Evolutionary conservation across 2,113 vertebrate species (phyloP), one percentile per base, ranked within the genome.

Genomic region (Halcyon malimbica): DNA sequence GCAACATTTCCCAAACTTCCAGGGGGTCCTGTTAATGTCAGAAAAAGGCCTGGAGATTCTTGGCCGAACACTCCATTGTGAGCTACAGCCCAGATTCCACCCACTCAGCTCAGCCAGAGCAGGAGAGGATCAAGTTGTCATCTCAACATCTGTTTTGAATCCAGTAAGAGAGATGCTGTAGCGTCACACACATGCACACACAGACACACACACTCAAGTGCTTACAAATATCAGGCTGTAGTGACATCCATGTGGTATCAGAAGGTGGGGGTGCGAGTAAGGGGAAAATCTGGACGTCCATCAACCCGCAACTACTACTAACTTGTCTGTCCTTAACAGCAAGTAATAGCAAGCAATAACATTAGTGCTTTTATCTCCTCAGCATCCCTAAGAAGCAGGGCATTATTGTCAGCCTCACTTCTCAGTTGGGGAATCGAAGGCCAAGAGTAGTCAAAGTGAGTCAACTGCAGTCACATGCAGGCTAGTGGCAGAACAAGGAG

Each of bases 81-180:
- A 96, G 83, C 90, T 73, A 20, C 42, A 87, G 90, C 67, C 96
- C 94, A 84, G 92, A 96, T 96, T 96, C 83, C 89, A 87, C 96
- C 94, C 96, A 95, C 95, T 96, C 86, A 79, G 73, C 79, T 83
- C 81, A 93, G 65, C 73, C 81, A 89, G 87, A 91, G 86, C 57
- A 92, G 74, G 37, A 92, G 57, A 54, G 87, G 92, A 96, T 96
- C 95, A 96, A 95, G 93, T 51, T 93, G 90, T 95, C 96, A 95
- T 94, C 77, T 73, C 73, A 81, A 79, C 95, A 97, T 97, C 96
- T 96, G 96, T 69, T 96, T 96, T 75, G 88, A 91, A 96, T 96
- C 62, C 80, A 62, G 46, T 46, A 68, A 84, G 39, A 71, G 87
- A 69, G 83, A 81, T 50, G 76, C 53, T 89, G 28, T 42, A 56